These are phyloP conservation scores for Tetheella fluctuosa DNA, from an alignment of 2,888 invertebrate genomes.

Conservation along the genomic window DNA sequence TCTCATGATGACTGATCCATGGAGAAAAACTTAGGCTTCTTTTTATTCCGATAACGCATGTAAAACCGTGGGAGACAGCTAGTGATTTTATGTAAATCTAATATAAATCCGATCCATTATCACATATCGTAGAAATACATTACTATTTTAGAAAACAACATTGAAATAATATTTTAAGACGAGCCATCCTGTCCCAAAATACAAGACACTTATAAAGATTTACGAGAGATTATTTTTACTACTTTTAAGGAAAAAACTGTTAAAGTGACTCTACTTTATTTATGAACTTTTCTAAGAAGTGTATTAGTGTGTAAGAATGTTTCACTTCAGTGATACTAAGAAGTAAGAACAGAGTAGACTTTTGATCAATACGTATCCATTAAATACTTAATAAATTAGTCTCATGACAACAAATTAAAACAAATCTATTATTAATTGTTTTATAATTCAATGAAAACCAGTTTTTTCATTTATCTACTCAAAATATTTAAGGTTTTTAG, in stretches of 20 bases:
- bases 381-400: no score
- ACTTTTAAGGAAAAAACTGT: slow-evolving; percentile 60
- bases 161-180: slow-evolving; percentile 12
- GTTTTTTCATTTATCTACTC: no score
- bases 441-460: no score
- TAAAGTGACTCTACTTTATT: slow-evolving; percentile 46
- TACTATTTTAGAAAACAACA: not conserved
- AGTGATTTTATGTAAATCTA: not conserved
- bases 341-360: not conserved
- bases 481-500: no score
- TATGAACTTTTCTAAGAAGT: slow-evolving; percentile 37
- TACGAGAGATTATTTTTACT: slow-evolving; percentile 55
- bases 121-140: not conserved
- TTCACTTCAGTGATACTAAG: not conserved
- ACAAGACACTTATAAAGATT: slow-evolving; percentile 50
- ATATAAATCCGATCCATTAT: not conserved
- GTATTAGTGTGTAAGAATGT: slow-evolving; percentile 51
- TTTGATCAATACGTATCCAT: no score
- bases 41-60: no score
- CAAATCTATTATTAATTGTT: no score
- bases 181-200: slow-evolving; percentile 24
- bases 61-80: no score
- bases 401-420: no score
- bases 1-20: no score
- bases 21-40: no score